Percentiles rank a stretch among this genome's conserved stretches.
phyloP scores from a whole-genome alignment of 2,797 vertebrate species.

The Coranthus polyacanthus region DNA sequence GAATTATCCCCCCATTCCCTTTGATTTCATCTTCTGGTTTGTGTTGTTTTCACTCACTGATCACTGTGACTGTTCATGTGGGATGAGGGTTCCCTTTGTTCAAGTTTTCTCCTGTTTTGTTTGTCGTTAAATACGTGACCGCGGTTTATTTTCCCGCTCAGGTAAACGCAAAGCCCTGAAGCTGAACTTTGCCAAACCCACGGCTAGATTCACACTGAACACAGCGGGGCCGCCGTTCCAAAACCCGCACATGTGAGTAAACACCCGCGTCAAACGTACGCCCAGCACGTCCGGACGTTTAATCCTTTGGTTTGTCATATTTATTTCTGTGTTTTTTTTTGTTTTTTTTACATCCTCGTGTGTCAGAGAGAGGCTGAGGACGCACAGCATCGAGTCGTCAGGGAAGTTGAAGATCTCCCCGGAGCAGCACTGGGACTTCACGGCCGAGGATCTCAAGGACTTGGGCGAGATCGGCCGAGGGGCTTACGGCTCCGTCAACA shows the following conservation, averaged over 20 bases:
- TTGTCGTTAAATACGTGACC: not conserved
- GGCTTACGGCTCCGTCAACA: conserved; percentile 98
- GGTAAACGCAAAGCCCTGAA: conserved; percentile 99
- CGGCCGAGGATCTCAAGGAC: conserved; percentile 98
- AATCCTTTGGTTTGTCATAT: too few relatives aligned
- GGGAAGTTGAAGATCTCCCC: conserved; percentile 99
- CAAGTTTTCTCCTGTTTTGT: not conserved
- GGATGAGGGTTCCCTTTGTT: conserved; percentile 10
- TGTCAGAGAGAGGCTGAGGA: conserved; percentile 95
- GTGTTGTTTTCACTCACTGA: conserved; percentile 17
- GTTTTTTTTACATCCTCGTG: not conserved
- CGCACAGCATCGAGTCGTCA: conserved; percentile 98
- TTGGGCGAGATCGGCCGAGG: conserved; percentile 98
- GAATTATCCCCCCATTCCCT: conserved; percentile 13
- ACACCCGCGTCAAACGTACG: not conserved
- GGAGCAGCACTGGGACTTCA: conserved; percentile 98
- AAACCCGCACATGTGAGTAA: conserved; percentile 98
- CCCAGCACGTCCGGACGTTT: too few relatives aligned
- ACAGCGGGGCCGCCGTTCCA: conserved; percentile 93
- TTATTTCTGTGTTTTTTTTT: too few relatives aligned
- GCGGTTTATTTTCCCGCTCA: conserved; percentile 71
- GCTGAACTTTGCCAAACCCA: conserved; percentile 98
- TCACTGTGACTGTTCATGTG: conserved; percentile 9
- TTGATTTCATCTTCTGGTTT: conserved; percentile 24
- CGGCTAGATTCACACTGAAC: conserved; percentile 94